Evolutionary conservation across 2,888 invertebrate genomes (phyloP).

Genomic region (Chrysolina haemoptera): DNA sequence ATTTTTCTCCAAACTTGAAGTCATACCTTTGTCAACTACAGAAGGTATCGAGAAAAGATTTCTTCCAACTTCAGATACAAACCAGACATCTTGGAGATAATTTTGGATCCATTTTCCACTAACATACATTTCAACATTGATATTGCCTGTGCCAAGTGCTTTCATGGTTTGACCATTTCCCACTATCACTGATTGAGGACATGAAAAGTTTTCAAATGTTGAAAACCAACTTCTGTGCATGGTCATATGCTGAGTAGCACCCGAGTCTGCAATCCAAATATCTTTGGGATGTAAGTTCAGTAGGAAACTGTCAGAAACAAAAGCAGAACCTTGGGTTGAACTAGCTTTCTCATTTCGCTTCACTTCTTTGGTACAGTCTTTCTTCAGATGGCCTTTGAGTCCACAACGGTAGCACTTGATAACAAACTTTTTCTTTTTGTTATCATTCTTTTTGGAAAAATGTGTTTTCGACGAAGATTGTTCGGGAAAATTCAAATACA

Average conservation of each 20-base stretch:
- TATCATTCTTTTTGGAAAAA: background rate
- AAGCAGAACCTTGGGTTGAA: constrained; percentile 11
- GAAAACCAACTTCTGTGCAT: constrained; percentile 18
- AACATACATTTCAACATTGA: constrained; percentile 22
- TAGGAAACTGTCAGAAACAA: background rate
- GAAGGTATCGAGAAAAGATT: constrained; percentile 25
- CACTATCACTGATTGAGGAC: background rate
- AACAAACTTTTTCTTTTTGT: background rate
- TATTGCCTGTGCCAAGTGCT: constrained; percentile 26
- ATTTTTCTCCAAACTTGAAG: constrained; percentile 13
- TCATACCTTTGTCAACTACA: constrained; percentile 22
- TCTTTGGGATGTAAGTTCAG: background rate
- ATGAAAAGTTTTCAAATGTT: constrained; percentile 6
- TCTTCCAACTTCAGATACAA: constrained; percentile 9
- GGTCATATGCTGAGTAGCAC: constrained; percentile 29
- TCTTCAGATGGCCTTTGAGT: background rate
- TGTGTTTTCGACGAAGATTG: background rate
- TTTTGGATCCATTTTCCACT: constrained; percentile 24
- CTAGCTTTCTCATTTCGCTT: background rate
- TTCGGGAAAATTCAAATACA: background rate
- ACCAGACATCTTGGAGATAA: constrained; percentile 26
- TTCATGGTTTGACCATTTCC: constrained; percentile 24
- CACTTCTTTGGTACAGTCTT: background rate
- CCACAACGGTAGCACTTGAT: no score
- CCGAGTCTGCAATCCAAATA: constrained; percentile 28